Evolutionary conservation across 1,140 invertebrate species (phyloP), one percentile per base, ranked within the genome.

Genomic region (Muscidifurax raptorellus): DNA sequence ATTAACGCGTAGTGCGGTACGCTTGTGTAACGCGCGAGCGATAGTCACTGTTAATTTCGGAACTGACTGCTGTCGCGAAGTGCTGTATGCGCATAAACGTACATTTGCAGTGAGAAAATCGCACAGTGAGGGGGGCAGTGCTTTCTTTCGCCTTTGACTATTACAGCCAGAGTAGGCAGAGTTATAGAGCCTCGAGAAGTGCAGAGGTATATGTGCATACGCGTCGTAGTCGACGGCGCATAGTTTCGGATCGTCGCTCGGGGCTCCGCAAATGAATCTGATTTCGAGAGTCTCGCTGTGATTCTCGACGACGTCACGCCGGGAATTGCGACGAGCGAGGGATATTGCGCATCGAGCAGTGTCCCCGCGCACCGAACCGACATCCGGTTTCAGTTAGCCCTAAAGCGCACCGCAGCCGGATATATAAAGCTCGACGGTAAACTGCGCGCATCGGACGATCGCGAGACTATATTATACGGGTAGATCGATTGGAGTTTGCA

Each of bases 301-400:
- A 59, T 81, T 80, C 83, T 83, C 86, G 80, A 80, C 87, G 83
- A 82, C 86, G 40, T 30, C 80, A 83, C 71, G 81, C 84, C 82
- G 86, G 81, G 86, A 85, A 90, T 90, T 88, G 86, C 86, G 83
- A 52, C n/a, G 47, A 52, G 47, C 15, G 47, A 90, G 88, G 88
- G 88, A 90, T 91, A 91, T 90, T 90, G 88, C 89, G 86, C 86
- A n/a, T n/a, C 89, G 83, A 32, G 32, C n/a, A 32, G 32, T 32
- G 5, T 2, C 5, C 32, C 32, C 32, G 36, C n/a, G 40, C 40
- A 40, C 15, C 88, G 84, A 86, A 86, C 88, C 86, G 88, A 90
- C 87, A 87, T 89, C 87, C 89, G 87, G 87, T 89, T 90, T 87
- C 88, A 89, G 88, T 90, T 90, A 88, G 84, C 85, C 87, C 30